Conservation (phyloP, 2,113 vertebrate species). For the Jaculus jaculus region DNA sequence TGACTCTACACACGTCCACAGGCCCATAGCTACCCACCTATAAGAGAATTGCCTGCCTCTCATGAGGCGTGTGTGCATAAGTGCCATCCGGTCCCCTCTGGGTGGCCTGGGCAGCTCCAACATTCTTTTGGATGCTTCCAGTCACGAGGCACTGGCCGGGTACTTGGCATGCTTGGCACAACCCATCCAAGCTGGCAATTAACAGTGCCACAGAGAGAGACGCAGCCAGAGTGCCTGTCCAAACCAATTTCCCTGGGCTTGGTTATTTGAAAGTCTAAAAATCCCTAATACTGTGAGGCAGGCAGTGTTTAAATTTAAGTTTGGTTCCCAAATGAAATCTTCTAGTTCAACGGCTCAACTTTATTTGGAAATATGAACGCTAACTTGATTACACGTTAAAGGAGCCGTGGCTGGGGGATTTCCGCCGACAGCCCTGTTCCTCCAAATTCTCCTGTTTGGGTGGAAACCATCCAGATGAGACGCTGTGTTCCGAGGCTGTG, state of each 20-base stretch:
- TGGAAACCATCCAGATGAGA: neutral
- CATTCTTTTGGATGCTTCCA: neutral
- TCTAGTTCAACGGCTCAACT: constrained; percentile 45
- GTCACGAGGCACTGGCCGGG: neutral
- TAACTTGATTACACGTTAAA: neutral
- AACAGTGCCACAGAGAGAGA: neutral
- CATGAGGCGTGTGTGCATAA: neutral
- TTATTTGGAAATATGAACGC: constrained; percentile 36
- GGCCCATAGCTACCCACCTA: neutral
- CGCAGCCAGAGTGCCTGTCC: neutral
- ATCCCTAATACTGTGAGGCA: neutral
- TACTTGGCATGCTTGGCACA: fast-evolving
- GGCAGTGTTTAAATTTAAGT: constrained; percentile 41
- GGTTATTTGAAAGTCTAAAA: constrained; percentile 72
- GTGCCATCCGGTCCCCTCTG: neutral
- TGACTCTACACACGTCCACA: neutral
- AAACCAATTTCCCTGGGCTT: constrained; percentile 23
- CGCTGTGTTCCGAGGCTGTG: neutral
- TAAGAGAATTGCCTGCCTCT: constrained; percentile 61
- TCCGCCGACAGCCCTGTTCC: neutral
- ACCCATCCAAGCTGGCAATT: neutral
- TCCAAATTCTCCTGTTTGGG: neutral
- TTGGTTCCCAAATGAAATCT: constrained; percentile 58
- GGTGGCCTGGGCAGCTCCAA: neutral
- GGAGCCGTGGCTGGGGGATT: neutral